phyloP scores from a whole-genome alignment of 2,797 vertebrate genomes.

The Mus spretus region DNA sequence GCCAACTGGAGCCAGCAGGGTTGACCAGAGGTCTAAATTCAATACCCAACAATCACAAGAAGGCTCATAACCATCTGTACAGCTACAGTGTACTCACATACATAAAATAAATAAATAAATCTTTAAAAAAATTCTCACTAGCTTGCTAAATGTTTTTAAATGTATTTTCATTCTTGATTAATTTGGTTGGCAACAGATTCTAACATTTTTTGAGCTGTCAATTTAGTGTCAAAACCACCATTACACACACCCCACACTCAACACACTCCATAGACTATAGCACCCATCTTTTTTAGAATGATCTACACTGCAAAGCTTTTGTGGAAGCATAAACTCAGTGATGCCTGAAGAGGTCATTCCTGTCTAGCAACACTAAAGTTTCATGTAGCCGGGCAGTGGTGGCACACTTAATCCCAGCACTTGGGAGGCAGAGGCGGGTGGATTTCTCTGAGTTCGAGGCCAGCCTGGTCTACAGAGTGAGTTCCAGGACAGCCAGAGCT shows the following conservation, averaged over 20 bases:
- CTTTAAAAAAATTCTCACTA: background rate
- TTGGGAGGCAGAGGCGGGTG: no score
- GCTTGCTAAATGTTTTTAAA: constrained; percentile 44
- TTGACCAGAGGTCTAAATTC: no score
- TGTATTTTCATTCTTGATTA: constrained; percentile 37
- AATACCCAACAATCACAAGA: no score
- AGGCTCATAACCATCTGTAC: no score
- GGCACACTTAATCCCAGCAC: no score
- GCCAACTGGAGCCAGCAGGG: no score
- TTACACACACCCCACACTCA: background rate
- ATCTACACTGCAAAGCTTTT: background rate
- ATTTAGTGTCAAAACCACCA: background rate
- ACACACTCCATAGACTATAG: constrained; percentile 3
- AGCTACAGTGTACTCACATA: no score
- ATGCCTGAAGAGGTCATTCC: constrained; percentile 1
- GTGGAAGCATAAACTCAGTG: background rate
- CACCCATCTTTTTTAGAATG: constrained; percentile 23
- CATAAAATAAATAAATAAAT: no score
- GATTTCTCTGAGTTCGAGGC: no score
- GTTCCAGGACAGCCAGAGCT: no score
- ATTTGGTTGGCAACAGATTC: constrained; percentile 45
- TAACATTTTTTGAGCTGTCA: constrained; percentile 21
- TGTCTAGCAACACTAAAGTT: background rate
- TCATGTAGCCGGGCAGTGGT: background rate
- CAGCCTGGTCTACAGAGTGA: no score